A percentile compares a stretch with the other conserved stretches of the same genome.
Evolutionary conservation across 2,113 vertebrate species (phyloP).

Genomic region (Gavialis gangeticus): DNA sequence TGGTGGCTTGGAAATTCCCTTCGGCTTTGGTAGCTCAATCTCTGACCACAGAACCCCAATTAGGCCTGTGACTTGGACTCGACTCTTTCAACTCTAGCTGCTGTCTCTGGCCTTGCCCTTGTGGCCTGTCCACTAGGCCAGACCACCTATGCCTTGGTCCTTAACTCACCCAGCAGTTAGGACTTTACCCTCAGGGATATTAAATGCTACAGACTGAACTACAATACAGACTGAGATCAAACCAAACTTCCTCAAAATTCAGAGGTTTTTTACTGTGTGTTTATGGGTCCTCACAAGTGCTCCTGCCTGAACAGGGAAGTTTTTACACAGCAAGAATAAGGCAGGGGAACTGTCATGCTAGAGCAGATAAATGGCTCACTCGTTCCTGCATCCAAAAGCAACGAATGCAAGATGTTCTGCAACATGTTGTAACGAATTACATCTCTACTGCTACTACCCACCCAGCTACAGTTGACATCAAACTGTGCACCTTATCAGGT

Average conservation of each 20-base stretch:
- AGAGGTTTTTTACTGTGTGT: background rate
- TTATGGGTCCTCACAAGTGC: background rate
- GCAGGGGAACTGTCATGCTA: constrained; percentile 5
- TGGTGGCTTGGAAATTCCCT: too few relatives aligned
- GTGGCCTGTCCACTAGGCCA: too few relatives aligned
- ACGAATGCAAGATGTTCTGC: constrained; percentile 11
- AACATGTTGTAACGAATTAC: background rate
- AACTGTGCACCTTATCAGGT: background rate
- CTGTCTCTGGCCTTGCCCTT: too few relatives aligned
- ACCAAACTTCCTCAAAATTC: background rate
- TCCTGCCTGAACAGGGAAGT: background rate
- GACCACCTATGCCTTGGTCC: too few relatives aligned
- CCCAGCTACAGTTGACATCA: background rate
- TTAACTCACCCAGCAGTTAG: background rate
- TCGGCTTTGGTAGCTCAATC: too few relatives aligned
- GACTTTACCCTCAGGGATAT: background rate
- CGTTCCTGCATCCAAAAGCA: background rate
- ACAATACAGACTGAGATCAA: background rate
- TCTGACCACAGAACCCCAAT: too few relatives aligned
- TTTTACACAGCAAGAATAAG: background rate
- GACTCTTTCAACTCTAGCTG: too few relatives aligned
- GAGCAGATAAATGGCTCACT: background rate
- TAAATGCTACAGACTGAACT: background rate
- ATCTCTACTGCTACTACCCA: background rate
- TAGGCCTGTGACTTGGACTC: too few relatives aligned